Evolutionary conservation across 2,113 vertebrate species (phyloP).

Genomic region (Delphinapterus leucas): DNA sequence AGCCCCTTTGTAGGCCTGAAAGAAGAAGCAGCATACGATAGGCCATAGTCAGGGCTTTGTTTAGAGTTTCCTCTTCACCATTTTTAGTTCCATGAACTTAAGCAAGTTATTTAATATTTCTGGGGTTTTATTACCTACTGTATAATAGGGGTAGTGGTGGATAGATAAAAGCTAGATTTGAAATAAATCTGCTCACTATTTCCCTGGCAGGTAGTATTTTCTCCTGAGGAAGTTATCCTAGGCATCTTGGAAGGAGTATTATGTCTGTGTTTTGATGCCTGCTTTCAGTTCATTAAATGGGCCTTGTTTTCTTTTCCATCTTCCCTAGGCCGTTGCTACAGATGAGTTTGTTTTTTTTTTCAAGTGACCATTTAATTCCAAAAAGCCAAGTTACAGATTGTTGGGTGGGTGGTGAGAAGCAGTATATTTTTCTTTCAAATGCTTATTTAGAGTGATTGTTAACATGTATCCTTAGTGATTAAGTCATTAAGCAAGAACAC

Average conservation of each 20-base stretch:
- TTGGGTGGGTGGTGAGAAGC: constrained; percentile 52
- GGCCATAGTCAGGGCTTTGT: not conserved
- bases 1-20: not conserved
- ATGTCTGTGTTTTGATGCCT: not conserved
- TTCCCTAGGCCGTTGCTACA: not conserved
- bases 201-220: not conserved
- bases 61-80: not conserved
- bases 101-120: not conserved
- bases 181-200: not conserved
- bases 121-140: not conserved
- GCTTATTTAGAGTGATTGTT: constrained; percentile 61
- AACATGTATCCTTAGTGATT: constrained; percentile 73
- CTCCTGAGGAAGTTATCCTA: not conserved
- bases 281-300: not conserved
- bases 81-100: not conserved
- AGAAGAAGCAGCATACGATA: not conserved
- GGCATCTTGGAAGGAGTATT: not conserved
- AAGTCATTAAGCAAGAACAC: constrained; percentile 58
- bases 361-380: constrained; percentile 56
- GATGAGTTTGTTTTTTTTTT: not conserved
- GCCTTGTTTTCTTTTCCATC: not conserved
- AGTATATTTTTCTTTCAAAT: constrained; percentile 61
- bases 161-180: not conserved
- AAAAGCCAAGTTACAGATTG: constrained; percentile 54
- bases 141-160: not conserved